These are phyloP conservation scores for Tragulus kanchil DNA, from an alignment of 2,113 vertebrate species.

Conservation along the genomic window DNA sequence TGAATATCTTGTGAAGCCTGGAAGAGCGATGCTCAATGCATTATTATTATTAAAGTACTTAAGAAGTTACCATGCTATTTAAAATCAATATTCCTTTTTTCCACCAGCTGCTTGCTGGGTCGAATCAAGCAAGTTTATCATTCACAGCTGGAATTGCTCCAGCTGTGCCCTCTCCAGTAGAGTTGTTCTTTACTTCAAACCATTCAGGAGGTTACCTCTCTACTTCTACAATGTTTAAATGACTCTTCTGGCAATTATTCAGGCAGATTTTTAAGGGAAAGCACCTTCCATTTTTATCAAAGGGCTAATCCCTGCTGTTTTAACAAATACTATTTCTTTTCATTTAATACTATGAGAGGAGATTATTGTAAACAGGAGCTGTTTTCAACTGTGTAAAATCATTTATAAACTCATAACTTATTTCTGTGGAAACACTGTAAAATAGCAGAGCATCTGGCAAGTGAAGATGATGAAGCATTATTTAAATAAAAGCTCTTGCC, in stretches of 20 bases:
- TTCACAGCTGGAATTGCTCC: conserved; percentile 26
- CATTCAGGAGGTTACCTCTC: background rate
- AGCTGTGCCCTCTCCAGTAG: background rate
- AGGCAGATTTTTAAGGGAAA: conserved; percentile 9
- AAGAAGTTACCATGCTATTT: conserved; percentile 34
- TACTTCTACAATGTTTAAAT: conserved; percentile 9
- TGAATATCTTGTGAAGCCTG: background rate
- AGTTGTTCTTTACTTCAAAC: conserved; percentile 38
- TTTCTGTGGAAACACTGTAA: conserved; percentile 55
- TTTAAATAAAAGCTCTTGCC: conserved; percentile 59
- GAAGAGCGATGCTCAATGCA: background rate
- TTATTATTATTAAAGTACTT: conserved; percentile 64
- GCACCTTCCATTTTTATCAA: conserved; percentile 23
- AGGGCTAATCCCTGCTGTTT: conserved; percentile 72
- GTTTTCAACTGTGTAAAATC: conserved; percentile 68
- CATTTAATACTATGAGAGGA: conserved; percentile 60
- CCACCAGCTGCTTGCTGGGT: conserved; percentile 4
- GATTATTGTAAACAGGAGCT: conserved; percentile 70
- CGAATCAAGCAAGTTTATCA: conserved; percentile 32
- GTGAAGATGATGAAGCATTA: conserved; percentile 64
- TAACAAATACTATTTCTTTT: conserved; percentile 64
- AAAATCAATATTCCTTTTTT: conserved; percentile 59
- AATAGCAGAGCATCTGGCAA: conserved; percentile 6
- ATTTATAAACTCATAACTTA: conserved; percentile 68
- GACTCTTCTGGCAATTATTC: conserved; percentile 62